phyloP scores from a whole-genome alignment of 1,140 invertebrate species.

The Protaetia brevitarsis region DNA sequence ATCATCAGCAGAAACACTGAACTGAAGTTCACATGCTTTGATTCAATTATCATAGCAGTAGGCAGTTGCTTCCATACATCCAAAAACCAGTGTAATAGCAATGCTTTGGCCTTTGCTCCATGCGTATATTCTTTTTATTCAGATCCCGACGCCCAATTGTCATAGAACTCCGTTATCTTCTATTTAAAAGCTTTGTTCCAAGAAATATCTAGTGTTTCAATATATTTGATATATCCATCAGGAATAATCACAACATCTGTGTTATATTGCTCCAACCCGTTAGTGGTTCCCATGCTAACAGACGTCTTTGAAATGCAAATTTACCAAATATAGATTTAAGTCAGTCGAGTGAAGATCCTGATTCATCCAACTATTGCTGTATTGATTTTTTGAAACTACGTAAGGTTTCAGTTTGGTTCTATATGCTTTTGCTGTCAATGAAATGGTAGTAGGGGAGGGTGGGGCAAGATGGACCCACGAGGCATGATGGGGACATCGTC shows the following conservation, averaged over 20 bases:
- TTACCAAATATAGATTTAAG: background rate
- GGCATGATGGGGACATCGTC: no score
- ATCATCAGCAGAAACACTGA: no score
- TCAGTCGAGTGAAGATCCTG: background rate
- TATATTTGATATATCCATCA: background rate
- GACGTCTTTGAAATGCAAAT: background rate
- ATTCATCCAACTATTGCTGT: background rate
- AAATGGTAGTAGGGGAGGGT: no score
- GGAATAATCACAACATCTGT: background rate
- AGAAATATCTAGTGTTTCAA: background rate
- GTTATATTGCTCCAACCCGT: conserved; percentile 1
- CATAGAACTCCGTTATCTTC: background rate
- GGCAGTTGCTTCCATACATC: no score
- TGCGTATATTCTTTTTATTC: background rate
- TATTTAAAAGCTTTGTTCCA: background rate
- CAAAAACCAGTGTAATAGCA: no score
- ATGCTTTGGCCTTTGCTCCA: background rate
- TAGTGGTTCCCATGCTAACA: background rate
- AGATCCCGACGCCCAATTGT: background rate
- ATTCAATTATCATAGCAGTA: no score
- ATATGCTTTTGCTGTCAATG: background rate
- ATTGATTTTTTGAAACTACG: conserved; percentile 3
- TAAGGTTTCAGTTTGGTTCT: background rate
- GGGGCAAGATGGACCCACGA: no score
- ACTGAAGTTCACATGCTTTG: no score